Evolutionary conservation across 2,888 invertebrate genomes (phyloP).

Genomic region (Cephus sareptanus): DNA sequence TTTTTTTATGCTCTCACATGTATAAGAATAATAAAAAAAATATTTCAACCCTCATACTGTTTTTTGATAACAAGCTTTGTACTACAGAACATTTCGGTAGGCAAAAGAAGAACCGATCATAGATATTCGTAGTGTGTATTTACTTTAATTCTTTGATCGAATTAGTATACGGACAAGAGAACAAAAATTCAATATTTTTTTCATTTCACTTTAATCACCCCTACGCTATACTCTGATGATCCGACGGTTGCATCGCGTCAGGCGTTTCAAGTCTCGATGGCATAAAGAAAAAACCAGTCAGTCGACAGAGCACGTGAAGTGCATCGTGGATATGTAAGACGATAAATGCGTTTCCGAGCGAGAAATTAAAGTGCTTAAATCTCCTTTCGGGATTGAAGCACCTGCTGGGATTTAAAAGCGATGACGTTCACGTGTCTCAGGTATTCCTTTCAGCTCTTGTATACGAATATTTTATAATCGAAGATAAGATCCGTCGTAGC

Average conservation of each 20-base stretch:
- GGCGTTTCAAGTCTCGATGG: background rate
- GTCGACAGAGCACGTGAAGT: background rate
- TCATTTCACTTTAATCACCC: background rate
- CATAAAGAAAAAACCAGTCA: background rate
- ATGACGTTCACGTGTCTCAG: constrained; percentile 1
- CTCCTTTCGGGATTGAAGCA: background rate
- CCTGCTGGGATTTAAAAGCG: constrained; percentile 2
- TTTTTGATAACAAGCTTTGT: too few species aligned
- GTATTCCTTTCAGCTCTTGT: background rate
- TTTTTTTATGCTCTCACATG: background rate
- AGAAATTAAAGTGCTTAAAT: constrained; percentile 1
- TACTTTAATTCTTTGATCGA: too few species aligned
- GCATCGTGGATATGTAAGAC: background rate
- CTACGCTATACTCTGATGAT: background rate
- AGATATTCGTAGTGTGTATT: too few species aligned
- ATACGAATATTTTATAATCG: constrained; percentile 10
- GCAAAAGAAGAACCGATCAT: too few species aligned
- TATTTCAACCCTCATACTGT: background rate
- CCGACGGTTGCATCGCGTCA: background rate
- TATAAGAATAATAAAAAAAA: background rate
- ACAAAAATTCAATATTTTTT: background rate
- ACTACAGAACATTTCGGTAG: too few species aligned
- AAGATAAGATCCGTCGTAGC: constrained; percentile 30
- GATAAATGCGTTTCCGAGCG: constrained; percentile 2
- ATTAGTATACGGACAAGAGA: too few species aligned